Base-by-base conservation (phyloP, 2,888 invertebrate genomes). In the Sinodicranocentrus sp. region DNA sequence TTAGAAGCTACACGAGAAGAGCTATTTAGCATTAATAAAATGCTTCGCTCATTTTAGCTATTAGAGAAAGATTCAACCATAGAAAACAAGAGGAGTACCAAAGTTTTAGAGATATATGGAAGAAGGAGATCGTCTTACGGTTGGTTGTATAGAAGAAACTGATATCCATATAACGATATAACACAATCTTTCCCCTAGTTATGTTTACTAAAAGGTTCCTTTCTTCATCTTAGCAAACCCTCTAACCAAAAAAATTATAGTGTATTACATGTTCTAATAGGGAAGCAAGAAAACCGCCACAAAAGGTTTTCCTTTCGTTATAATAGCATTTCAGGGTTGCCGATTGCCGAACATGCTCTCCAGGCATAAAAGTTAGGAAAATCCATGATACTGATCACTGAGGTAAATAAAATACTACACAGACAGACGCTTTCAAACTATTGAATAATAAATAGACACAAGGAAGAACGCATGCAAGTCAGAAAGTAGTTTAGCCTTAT, bases 21-120 rank as follows among this genome's bases (percentile, higher is more conserved):
- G 73, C 61, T 61, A 63, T 73, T 73, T 73, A 63, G 73, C 63
- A 73, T 63, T 61, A 73, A 44, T 61, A 73, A 73, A 73, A 73
- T 25, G n/a, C 70, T n/a, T 15, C n/a, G 3, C 48, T 48, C 48
- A 8, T 39, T 8, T 39, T 39, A 39, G 6, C 39, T 13, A 13
- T 39, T 1, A 25, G 25, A 25, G 15, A 3, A 48, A 2, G 6
- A 10, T 48, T 48, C 48, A 15, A n/a, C 17, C 3, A 48, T n/a
- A 48, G 3, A n/a, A 3, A 48, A 48, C 17, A n/a, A n/a, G n/a
- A n/a, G n/a, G n/a, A n/a, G n/a, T n/a, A n/a, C n/a, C n/a, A n/a
- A n/a, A n/a, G n/a, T n/a, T n/a, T n/a, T n/a, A n/a, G n/a, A n/a
- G n/a, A n/a, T n/a, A n/a, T n/a, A n/a, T n/a, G n/a, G n/a, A 48